phyloP scores from a whole-genome alignment of 2,888 invertebrate species.

The Epinotia ramella region DNA sequence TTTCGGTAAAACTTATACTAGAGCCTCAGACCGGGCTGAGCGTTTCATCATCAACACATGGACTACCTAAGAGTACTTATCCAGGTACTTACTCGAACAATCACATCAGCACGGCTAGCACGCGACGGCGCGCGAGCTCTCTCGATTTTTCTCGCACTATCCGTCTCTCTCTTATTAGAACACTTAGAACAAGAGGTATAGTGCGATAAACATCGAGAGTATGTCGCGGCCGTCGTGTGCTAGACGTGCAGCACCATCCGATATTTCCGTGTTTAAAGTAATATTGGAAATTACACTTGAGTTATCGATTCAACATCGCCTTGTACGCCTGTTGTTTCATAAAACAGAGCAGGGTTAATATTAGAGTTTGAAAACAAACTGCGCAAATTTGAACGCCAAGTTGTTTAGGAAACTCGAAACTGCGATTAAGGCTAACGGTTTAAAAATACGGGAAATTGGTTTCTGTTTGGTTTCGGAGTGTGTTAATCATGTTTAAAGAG shows the following conservation, averaged over 20 bases:
- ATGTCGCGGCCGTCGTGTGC: too few species aligned
- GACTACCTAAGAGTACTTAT: neutral
- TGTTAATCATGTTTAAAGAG: slow-evolving; percentile 6
- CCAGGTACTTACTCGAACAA: neutral
- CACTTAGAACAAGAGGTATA: too few species aligned
- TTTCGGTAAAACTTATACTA: too few species aligned
- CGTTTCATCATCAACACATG: neutral
- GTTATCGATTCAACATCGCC: slow-evolving; percentile 37
- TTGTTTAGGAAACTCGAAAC: slow-evolving; percentile 27
- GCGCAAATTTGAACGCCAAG: slow-evolving; percentile 11
- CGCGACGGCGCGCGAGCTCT: too few species aligned
- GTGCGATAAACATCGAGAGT: too few species aligned
- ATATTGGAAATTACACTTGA: slow-evolving; percentile 33
- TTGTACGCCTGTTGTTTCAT: slow-evolving; percentile 33
- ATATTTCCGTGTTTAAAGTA: slow-evolving; percentile 39
- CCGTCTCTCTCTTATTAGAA: too few species aligned
- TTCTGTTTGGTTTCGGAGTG: neutral
- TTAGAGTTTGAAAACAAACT: slow-evolving; percentile 40
- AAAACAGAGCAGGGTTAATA: slow-evolving; percentile 40
- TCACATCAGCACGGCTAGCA: too few species aligned
- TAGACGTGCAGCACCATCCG: too few species aligned
- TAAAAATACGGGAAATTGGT: slow-evolving; percentile 10
- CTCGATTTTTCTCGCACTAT: too few species aligned
- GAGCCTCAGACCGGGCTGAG: neutral
- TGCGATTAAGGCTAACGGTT: slow-evolving; percentile 4